A percentile compares a stretch with the other conserved stretches of the same genome.
These are phyloP conservation scores for Epinotia ramella DNA, from an alignment of 2,888 invertebrate species.

Conservation along the genomic window DNA sequence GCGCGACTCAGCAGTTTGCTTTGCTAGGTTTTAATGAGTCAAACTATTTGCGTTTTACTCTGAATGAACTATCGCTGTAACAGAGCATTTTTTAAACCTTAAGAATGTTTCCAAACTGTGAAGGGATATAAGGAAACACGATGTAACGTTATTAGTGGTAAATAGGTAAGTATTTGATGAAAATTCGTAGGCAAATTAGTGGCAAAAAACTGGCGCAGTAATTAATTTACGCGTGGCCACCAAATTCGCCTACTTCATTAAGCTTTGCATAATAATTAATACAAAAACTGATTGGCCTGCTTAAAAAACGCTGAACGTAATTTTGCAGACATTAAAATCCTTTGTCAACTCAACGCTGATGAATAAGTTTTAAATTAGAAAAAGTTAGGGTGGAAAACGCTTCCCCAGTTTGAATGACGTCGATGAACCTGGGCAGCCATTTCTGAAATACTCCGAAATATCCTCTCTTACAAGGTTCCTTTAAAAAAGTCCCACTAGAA, in stretches of 20 bases:
- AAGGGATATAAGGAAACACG: neutral
- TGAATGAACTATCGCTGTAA: slow-evolving; percentile 3
- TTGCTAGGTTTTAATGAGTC: slow-evolving; percentile 40
- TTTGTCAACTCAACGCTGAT: slow-evolving; percentile 66
- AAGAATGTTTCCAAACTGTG: neutral
- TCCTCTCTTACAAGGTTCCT: neutral
- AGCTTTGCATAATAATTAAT: slow-evolving; percentile 78
- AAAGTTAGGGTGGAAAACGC: slow-evolving; percentile 33
- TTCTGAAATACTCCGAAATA: neutral
- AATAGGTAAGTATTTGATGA: neutral
- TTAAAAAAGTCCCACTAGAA: neutral
- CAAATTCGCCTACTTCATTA: slow-evolving; percentile 71
- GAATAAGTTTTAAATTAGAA: slow-evolving; percentile 43
- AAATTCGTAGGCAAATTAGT: slow-evolving; percentile 12
- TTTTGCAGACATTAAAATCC: slow-evolving; percentile 72
- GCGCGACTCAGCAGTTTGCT: slow-evolving; percentile 37
- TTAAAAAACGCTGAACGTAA: slow-evolving; percentile 70
- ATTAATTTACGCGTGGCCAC: slow-evolving; percentile 65
- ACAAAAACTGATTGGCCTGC: slow-evolving; percentile 65
- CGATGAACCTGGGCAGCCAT: neutral
- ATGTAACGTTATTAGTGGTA: neutral
- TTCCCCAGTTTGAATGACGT: slow-evolving; percentile 10
- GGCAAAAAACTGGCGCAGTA: slow-evolving; percentile 55
- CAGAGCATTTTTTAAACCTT: neutral
- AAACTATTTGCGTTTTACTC: slow-evolving; percentile 30